phyloP scores from a whole-genome alignment of 2,797 vertebrate genomes.

The Coranthus polyacanthus region DNA sequence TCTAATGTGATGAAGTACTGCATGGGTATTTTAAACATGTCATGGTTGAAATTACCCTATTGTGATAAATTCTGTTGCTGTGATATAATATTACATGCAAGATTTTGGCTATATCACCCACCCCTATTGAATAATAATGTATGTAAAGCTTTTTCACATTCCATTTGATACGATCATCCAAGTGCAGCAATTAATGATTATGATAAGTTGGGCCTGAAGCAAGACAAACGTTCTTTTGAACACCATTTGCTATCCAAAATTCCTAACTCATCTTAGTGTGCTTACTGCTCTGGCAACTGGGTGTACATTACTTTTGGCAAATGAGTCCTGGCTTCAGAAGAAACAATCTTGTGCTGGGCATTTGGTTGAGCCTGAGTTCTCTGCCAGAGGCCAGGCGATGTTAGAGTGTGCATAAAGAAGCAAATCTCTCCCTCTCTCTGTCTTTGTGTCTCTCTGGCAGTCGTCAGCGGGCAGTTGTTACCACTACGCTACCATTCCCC shows the following conservation, averaged over 20 bases:
- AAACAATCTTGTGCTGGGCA: not conserved
- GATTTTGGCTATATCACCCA: too few relatives aligned
- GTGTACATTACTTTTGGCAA: slow-evolving; percentile 7
- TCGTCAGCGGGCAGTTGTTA: slow-evolving; percentile 41
- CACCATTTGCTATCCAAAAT: not conserved
- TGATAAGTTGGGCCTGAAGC: not conserved
- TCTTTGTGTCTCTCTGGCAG: slow-evolving; percentile 35
- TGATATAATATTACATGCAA: too few relatives aligned
- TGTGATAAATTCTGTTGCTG: too few relatives aligned
- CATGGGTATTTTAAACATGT: too few relatives aligned
- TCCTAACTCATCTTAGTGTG: not conserved
- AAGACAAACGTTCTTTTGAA: not conserved
- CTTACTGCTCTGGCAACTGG: not conserved
- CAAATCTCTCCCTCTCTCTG: slow-evolving; percentile 13
- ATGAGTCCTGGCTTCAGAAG: not conserved
- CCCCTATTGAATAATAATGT: too few relatives aligned
- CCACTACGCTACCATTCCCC: slow-evolving; percentile 22
- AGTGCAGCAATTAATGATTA: not conserved
- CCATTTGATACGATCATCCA: too few relatives aligned
- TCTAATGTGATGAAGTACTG: too few relatives aligned
- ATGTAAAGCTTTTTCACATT: too few relatives aligned
- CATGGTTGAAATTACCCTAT: too few relatives aligned
- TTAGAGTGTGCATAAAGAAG: slow-evolving; percentile 15
- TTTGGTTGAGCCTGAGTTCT: not conserved
- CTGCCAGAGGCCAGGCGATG: slow-evolving; percentile 17